Base-by-base conservation (phyloP, 2,113 vertebrate species). In the Argyrosomus japonicus region DNA sequence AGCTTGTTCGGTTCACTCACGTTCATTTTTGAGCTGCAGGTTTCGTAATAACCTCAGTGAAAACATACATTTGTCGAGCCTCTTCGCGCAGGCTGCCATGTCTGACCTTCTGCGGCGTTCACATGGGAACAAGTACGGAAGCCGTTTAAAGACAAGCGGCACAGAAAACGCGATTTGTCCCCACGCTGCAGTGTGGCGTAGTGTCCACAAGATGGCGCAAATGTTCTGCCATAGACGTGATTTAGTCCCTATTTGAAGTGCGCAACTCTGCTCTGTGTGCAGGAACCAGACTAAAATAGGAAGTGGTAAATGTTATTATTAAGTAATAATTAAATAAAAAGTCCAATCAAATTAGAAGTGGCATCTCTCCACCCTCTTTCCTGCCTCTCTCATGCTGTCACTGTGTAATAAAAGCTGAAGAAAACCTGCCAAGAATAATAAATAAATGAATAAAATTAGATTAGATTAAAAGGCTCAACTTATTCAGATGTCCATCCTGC, bases 81-180 rank as follows among this genome's bases (percentile, higher is more conserved):
- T 79, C 58, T 62, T 88, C 1, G 23, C 11, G 79, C 85, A 93
- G 47, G 84, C 89, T 21, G 95, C 95, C 95, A 96, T 96, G 63
- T 78, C 79, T 92, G 92, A 93, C 93, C 93, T 95, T 94, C 87
- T 76, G 61, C 72, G 56, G 68, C 1, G 36, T 40, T 89, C 83
- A 17, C 90, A 40, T 83, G 88, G 13, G 43, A 32, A 7, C 6
- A 0, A 2, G 4, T 87, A 94, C 80, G 94, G 95, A 89, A 88
- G 82, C 92, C 74, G 69, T 2, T 6, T 15, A 12, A 65, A 15
- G 10, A 67, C 79, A 58, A 70, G 83, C 0, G 0, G 10, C 0
- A 0, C 6, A 0, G 2, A 56, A 56, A 71, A 67, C 47, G 81
- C 72, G 19, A 67, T 63, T 60, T 36, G 0, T 1, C 11, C 27